Percentiles rank a stretch among this genome's conserved stretches.
phyloP scores from a whole-genome alignment of 92 coral and sea anemone species.

The Diadumene lineata region DNA sequence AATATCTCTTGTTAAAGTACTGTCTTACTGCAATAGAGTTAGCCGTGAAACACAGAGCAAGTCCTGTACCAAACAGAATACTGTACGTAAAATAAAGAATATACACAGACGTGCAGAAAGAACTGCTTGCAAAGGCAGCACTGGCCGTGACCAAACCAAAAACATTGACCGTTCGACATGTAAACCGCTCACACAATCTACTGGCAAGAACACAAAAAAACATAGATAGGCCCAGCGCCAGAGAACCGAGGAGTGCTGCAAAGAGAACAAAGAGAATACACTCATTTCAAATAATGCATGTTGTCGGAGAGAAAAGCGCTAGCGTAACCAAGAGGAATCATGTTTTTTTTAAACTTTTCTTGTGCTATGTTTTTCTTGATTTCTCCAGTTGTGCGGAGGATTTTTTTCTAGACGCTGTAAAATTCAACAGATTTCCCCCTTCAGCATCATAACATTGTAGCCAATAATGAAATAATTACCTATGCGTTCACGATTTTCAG shows the following conservation, averaged over 20 bases:
- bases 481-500: slow-evolving; percentile 28
- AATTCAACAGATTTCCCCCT: too few species aligned
- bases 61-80: slow-evolving; percentile 38
- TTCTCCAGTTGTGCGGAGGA: neutral
- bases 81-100: slow-evolving; percentile 50
- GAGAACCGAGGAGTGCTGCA: slow-evolving; percentile 27
- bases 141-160: neutral
- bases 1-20: slow-evolving; percentile 39
- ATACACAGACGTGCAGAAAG: slow-evolving; percentile 26
- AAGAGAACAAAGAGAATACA: neutral
- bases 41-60: slow-evolving; percentile 28
- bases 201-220: slow-evolving; percentile 16
- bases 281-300: neutral
- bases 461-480: slow-evolving; percentile 13
- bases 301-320: too few species aligned
- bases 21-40: slow-evolving; percentile 31
- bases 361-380: neutral
- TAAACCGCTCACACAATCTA: slow-evolving; percentile 21
- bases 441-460: too few species aligned
- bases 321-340: too few species aligned
- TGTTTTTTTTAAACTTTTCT: too few species aligned
- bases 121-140: slow-evolving; percentile 24
- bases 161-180: slow-evolving; percentile 10
- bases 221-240: neutral
- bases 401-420: too few species aligned